Evolutionary conservation across 2,797 vertebrate genomes (phyloP).

Genomic region (Mastacembelus armatus): DNA sequence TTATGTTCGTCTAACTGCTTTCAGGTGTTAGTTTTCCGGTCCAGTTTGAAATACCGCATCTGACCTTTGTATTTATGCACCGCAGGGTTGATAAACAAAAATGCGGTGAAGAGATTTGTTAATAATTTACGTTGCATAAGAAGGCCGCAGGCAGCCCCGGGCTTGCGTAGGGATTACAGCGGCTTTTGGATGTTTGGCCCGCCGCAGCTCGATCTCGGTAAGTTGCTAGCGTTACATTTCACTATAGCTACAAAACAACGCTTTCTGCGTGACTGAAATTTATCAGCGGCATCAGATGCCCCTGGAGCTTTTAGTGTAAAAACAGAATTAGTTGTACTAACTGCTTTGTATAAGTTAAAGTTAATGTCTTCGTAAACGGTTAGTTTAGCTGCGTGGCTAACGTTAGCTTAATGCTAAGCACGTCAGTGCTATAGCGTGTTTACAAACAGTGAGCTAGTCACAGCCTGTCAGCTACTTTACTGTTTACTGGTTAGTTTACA

Average conservation of each 20-base stretch:
- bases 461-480: conserved; percentile 8
- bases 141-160: conserved; percentile 80
- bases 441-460: conserved; percentile 61
- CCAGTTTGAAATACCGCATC: conserved; percentile 36
- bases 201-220: conserved; percentile 69
- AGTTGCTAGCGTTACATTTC: conserved; percentile 55
- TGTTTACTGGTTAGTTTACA: too few species aligned
- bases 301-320: not conserved
- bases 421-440: conserved; percentile 59
- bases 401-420: conserved; percentile 50
- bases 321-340: not conserved
- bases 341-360: not conserved
- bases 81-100: conserved; percentile 56
- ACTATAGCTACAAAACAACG: conserved; percentile 5
- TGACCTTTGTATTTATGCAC: conserved; percentile 23
- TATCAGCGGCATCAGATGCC: rapidly evolving
- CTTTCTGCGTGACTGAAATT: not conserved
- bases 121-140: conserved; percentile 74
- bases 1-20: conserved; percentile 49
- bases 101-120: conserved; percentile 65
- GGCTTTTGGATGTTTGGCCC: conserved; percentile 68
- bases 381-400: conserved; percentile 49
- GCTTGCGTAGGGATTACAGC: conserved; percentile 73
- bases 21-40: conserved; percentile 32
- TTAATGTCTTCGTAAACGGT: conserved; percentile 15